phyloP scores from a whole-genome alignment of 2,888 invertebrate genomes.

The Anarsia innoxiella region DNA sequence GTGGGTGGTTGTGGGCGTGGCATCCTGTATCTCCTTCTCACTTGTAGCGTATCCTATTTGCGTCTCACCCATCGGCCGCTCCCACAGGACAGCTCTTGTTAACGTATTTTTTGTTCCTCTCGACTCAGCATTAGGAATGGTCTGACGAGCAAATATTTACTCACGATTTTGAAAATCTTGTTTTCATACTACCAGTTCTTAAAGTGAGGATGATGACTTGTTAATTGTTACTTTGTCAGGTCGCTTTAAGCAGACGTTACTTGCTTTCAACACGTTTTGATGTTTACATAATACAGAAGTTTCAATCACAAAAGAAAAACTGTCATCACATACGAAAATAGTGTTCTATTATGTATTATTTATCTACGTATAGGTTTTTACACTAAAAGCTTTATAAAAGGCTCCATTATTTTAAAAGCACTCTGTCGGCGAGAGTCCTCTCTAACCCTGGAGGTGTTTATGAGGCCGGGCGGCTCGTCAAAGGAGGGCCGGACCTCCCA shows the following conservation, averaged over 20 bases:
- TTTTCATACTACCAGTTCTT: conserved; percentile 58
- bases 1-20: conserved; percentile 75
- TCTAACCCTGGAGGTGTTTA: conserved; percentile 25
- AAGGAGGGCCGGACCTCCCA: conserved; percentile 50
- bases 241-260: no score
- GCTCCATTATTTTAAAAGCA: no score
- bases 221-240: conserved; percentile 27
- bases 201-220: conserved; percentile 46
- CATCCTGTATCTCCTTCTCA: conserved; percentile 40
- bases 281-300: neutral
- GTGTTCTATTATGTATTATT: no score
- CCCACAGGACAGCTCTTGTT: conserved; percentile 73
- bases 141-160: conserved; percentile 72
- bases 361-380: no score
- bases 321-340: no score
- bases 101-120: conserved; percentile 69
- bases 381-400: no score
- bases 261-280: neutral
- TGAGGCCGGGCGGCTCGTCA: conserved; percentile 29
- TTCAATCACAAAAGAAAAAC: no score
- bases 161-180: conserved; percentile 71
- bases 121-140: conserved; percentile 63
- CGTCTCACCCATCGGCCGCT: conserved; percentile 57
- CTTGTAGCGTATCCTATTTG: conserved; percentile 26
- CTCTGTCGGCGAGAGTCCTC: neutral